A percentile compares a stretch with the other conserved stretches of the same genome.
phyloP scores from a whole-genome alignment of 2,113 vertebrate species.

The Nyctereutes procyonoides region DNA sequence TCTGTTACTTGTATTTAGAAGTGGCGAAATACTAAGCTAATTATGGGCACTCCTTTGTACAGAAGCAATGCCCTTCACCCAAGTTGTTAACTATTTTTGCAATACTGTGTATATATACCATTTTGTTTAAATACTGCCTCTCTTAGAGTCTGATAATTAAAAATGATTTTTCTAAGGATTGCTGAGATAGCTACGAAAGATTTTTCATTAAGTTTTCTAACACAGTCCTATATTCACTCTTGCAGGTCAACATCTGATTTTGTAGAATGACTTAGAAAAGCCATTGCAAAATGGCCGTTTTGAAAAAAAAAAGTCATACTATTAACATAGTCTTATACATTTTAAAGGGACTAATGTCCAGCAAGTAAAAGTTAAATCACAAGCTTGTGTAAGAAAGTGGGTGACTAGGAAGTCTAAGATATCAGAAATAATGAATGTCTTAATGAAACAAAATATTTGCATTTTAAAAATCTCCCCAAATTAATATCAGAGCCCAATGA shows the following conservation, averaged over 20 bases:
- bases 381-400: not conserved
- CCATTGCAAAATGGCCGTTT: not conserved
- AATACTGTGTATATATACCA: not conserved
- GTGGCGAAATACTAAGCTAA: not conserved
- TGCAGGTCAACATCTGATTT: not conserved
- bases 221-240: not conserved
- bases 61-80: not conserved
- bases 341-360: slow-evolving; percentile 22
- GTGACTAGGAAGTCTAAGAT: slow-evolving; percentile 6
- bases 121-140: not conserved
- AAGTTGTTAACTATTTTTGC: not conserved
- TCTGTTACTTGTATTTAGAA: not conserved
- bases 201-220: not conserved
- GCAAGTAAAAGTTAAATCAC: not conserved
- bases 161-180: slow-evolving; percentile 2
- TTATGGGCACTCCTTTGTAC: not conserved
- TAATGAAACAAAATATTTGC: slow-evolving; percentile 62
- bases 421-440: slow-evolving; percentile 45
- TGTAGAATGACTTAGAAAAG: not conserved
- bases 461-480: not conserved
- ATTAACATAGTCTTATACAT: not conserved
- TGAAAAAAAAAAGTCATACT: not conserved
- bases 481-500: not conserved
- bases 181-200: not conserved
- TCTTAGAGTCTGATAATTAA: not conserved